Base-by-base conservation (phyloP, 1,140 invertebrate genomes). In the Orchesella cincta region DNA sequence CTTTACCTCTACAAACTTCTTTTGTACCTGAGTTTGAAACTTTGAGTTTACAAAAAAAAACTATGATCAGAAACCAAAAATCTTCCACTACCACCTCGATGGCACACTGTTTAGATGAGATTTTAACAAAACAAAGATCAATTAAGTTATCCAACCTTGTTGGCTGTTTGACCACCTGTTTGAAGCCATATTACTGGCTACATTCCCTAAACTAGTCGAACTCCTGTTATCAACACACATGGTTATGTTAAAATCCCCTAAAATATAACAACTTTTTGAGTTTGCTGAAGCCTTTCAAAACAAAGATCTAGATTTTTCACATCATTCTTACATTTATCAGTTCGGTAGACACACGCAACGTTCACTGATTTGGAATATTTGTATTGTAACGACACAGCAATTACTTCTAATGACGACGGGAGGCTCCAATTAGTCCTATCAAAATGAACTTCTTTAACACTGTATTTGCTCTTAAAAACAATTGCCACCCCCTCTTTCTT, bases 401-500 rank as follows among this genome's bases (percentile, higher is more conserved):
- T 5, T 23, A 14, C 20, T 64, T 64, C 57, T 12, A 64, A 8
- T 12, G 8, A 16, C 14, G n/a, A 23, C 28, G n/a, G 57, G 8
- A 12, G 5, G 5, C 14, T 23, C 57, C 57, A 64, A 8, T 64
- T 12, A 14, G 8, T 20, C 8, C 39, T 64, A 16, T 64, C 57
- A 64, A 23, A 64, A 12, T 16, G 5, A 5, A 16, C 23, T 64
- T 23, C 57, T 29, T 29, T 64, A 23, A 12, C 12, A 8, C 23
- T 64, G 12, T 12, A 26, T 14, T 12, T 23, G 20, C 23, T 26
- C 23, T 23, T 64, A 23, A 12, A n/a, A 64, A 16, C 8, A 23
- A 64, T 64, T 29, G 57, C 57, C 57, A 12, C 57, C 57, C 14
- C 57, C 57, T 64, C 57, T 64, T 12, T n/a, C 28, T 64, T 8